Evolutionary conservation across 2,113 vertebrate species (phyloP), one percentile per base, ranked within the genome.

Genomic region (Panthera tigris): DNA sequence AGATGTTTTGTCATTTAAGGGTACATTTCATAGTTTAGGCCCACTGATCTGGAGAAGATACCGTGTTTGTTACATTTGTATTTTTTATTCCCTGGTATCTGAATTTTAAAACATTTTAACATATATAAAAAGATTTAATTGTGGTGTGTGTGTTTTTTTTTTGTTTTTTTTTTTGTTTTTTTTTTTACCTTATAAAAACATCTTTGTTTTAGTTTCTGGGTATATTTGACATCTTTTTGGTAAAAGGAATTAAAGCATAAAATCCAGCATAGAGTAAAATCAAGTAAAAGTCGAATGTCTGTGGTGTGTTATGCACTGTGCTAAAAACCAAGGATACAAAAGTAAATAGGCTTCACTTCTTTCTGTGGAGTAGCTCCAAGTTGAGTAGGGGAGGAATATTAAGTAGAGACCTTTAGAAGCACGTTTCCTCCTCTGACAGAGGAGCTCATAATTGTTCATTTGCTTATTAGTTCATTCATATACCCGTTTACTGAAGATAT

Each of bases 151-250:
- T 39, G 7, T 8, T 45, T 45, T 45, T 45, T 7, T 1, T 45
- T 45, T 45, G 0, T 45, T 45, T 45, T 8, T 7, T 45, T 45
- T 45, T 1, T 39, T 39, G 36, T 39, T 39, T 39, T 73, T 7
- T 61, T 41, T 76, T 87, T 25, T 27, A 39, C 10, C 11, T 52
- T 48, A 16, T 73, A 21, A 65, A 78, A 80, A 79, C 29, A 76
- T 71, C 23, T 81, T 95, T 1, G 36, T 91, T 85, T 63, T 80
- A 27, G 27, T 80, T 80, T 21, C 55, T 74, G 21, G 27, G 13
- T 78, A 69, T 71, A 6, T 91, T 92, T 84, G 23, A 33, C 29
- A 90, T 93, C 52, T 61, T 97, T 96, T 76, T 39, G 52, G 19
- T 83, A 82, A 15, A 39, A 90, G 29, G 31, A 85, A 81, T 90